Conservation (phyloP, 2,888 invertebrate genomes). For the Cacoxenus indagator region DNA sequence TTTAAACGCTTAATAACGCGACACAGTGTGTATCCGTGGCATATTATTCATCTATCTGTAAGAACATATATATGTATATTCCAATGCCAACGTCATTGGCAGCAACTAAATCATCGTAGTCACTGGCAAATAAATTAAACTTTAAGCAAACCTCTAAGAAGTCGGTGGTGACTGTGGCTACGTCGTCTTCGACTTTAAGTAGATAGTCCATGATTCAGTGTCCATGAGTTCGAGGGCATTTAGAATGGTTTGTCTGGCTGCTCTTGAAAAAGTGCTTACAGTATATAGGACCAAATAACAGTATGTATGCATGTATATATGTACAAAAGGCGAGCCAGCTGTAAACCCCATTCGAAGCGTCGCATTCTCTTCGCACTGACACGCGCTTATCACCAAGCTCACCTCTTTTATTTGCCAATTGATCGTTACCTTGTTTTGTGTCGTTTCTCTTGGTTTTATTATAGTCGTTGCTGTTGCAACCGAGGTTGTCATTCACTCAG, state of each 20-base stretch:
- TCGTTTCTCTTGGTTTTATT: constrained; percentile 39
- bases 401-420: neutral
- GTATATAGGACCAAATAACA: no score
- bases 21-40: neutral
- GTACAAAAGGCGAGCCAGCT: no score
- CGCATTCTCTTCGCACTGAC: no score
- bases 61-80: neutral
- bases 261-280: no score
- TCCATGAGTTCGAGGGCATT: no score
- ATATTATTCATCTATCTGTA: constrained; percentile 2
- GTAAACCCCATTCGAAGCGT: no score
- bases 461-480: constrained; percentile 14
- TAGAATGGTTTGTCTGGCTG: no score
- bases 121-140: constrained; percentile 8
- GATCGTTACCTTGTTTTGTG: constrained; percentile 35
- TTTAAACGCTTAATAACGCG: neutral
- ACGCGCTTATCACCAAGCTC: no score
- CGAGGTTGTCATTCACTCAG: neutral
- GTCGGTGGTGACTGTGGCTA: neutral
- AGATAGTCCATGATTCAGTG: constrained; percentile 45
- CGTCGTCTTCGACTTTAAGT: neutral
- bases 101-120: neutral
- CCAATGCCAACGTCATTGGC: neutral
- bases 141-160: neutral
- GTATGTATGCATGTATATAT: no score